A percentile compares a stretch with the other conserved stretches of the same genome.
Evolutionary conservation across 2,113 vertebrate species (phyloP).

Genomic region (Rhinopomastus cyanomelas): DNA sequence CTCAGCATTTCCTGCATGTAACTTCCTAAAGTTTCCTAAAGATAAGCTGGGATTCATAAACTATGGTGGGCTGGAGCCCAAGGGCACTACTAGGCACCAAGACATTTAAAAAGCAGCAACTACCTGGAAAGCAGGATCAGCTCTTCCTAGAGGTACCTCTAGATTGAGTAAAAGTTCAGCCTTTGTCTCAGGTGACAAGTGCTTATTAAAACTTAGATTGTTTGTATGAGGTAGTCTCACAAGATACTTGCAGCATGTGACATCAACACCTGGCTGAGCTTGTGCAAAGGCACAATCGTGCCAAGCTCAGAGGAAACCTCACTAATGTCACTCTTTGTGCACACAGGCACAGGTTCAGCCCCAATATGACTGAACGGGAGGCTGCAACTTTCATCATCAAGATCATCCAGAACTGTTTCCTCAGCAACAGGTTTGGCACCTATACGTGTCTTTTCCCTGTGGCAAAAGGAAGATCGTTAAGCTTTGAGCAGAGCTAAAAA

Average conservation of each 20-base stretch:
- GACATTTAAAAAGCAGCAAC: not conserved
- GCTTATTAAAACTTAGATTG: not conserved
- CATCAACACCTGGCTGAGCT: not conserved
- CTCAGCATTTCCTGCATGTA: not conserved
- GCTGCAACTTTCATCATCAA: slow-evolving; percentile 96
- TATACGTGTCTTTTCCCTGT: not conserved
- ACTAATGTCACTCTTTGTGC: not conserved
- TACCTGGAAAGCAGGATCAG: not conserved
- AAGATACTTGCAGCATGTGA: not conserved
- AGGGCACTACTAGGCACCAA: not conserved
- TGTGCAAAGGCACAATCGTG: not conserved
- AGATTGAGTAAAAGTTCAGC: not conserved
- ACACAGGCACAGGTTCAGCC: slow-evolving; percentile 90
- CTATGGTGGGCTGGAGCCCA: not conserved
- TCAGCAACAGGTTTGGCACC: slow-evolving; percentile 89
- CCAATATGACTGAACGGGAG: slow-evolving; percentile 92
- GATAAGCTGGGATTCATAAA: not conserved
- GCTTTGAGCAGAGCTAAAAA: not conserved
- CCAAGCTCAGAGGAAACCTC: not conserved
- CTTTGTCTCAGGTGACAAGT: not conserved
- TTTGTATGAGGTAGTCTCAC: not conserved
- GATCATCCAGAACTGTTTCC: slow-evolving; percentile 96
- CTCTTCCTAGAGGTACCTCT: not conserved
- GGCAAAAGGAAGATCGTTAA: not conserved
- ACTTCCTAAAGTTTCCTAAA: not conserved